Evolutionary conservation across 92 coral and sea anemone genomes (phyloP).

Genomic region (Actinostola sp.): DNA sequence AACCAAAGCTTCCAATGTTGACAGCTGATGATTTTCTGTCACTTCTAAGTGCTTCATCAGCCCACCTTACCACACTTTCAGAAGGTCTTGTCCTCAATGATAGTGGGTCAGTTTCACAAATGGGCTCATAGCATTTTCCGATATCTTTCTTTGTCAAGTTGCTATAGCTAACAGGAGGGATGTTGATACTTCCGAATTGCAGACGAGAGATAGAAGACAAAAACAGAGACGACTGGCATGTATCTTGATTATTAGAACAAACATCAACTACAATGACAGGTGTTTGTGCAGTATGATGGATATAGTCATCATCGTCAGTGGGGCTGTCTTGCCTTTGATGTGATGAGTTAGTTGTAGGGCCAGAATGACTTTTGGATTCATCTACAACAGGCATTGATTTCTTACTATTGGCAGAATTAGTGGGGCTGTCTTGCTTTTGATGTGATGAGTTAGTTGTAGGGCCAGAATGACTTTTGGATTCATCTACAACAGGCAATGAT

Average conservation of each 20-base stretch:
- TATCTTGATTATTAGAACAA: not conserved
- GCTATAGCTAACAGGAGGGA: not conserved
- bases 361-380: too few species aligned
- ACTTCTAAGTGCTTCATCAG: slow-evolving; percentile 5
- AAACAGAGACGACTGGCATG: not conserved
- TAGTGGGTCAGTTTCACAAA: not conserved
- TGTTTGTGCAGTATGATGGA: not conserved
- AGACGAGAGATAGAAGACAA: not conserved
- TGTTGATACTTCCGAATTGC: not conserved
- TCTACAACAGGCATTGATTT: too few species aligned
- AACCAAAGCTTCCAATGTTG: slow-evolving; percentile 17
- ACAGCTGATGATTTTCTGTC: not conserved
- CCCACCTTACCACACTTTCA: not conserved
- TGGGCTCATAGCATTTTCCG: not conserved
- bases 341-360: too few species aligned
- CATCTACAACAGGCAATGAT: too few species aligned
- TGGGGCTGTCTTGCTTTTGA: too few species aligned
- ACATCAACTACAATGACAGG: not conserved
- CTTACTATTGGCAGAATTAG: too few species aligned
- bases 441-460: too few species aligned
- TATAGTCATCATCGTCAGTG: too few species aligned
- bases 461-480: too few species aligned
- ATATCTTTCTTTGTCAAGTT: not conserved
- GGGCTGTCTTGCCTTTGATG: too few species aligned
- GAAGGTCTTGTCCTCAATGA: slow-evolving; percentile 2